Evolutionary conservation across 2,888 invertebrate species (phyloP), one percentile per base, ranked within the genome.

Genomic region (Leptinotarsa tumamoca): DNA sequence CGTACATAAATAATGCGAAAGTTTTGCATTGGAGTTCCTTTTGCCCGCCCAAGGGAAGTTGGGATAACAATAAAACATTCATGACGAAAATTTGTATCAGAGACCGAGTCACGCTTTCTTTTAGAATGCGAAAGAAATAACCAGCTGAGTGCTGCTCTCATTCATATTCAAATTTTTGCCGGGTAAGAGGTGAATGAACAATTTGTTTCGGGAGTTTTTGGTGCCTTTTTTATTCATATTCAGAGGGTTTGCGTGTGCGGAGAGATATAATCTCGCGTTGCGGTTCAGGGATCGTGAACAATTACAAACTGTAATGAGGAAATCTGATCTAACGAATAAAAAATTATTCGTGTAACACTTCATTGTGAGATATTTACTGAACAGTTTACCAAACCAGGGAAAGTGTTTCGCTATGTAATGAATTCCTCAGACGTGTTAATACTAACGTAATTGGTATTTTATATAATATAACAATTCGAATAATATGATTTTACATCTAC

Each of bases 1-100:
- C 73, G 78, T 75, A 78, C 75, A 80, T 80, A 80, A 80, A 80
- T 80, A 80, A 80, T 78, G 76, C 72, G 71, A 72, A 75, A 73
- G 76, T 79, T 79, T 75, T 75, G 76, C 71, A 72, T 76, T 76
- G 66, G 77, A 74, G 73, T 71, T 73, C 66, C 72, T 75, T 74
- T 67, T 73, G 69, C 67, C 43, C 70, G 72, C 77, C 68, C 71
- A 27, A 54, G 71, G 72, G 67, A 73, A 71, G 77, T 74, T 76
- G 78, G 79, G 74, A 77, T 75, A 79, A 73, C 72, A 78, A 75
- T 76, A 76, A 77, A 79, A 78, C 76, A 76, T 77, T 74, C 75
- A 76, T 72, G 75, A 74, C 69, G 67, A 73, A 74, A 69, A 74
- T 73, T 72, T 71, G 78, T 74, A 74, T 74, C 75, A 78, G 72